Base-by-base conservation (phyloP, 2,113 vertebrate species). In the Sapajus apella region DNA sequence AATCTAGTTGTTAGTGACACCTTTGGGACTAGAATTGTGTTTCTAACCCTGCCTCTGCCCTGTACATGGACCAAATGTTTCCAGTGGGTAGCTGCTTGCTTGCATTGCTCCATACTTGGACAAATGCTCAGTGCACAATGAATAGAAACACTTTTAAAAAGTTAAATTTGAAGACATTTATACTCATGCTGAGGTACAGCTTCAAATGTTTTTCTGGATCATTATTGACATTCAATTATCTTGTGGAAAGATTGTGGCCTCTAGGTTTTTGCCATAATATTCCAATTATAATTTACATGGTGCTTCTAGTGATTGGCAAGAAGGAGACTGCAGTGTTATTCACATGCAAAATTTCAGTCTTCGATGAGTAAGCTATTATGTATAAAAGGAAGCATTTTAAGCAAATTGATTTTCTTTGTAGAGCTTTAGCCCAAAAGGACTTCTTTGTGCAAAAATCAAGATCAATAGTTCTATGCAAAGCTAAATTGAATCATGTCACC, bases 381-480 rank as follows among this genome's bases (percentile, higher is more conserved):
- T 70, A 91, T 95, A 96, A 98, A 97, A 97, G 80, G 83, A 97
- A 98, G 87, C 20, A 32, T 94, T 97, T 97, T 81, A 97, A 97
- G 91, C 32, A 98, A 98, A 98, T 98, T 98, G 98, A 97, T 98
- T 98, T 98, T 97, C 95, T 96, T 73, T 92, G 89, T 92, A 95
- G 95, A 93, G 93, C 75, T 87, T 94, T 95, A 98, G 95, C 84
- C 95, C 68, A 45, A 98, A 98, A 98, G 96, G 97, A 95, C 94
- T 96, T 95, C 97, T 98, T 95, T 97, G 81, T 97, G 73, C 56
- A 92, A 97, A 98, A 97, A 92, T 98, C 96, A 95, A 73, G 97
- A 98, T 98, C 97, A 56, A 98, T 98, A 98, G 97, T 98, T 97
- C 89, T 97, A 97, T 98, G 95, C 87, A 98, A 98, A 97, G 97